Conservation (phyloP, 2,797 vertebrate species). For the Morelia viridis region DNA sequence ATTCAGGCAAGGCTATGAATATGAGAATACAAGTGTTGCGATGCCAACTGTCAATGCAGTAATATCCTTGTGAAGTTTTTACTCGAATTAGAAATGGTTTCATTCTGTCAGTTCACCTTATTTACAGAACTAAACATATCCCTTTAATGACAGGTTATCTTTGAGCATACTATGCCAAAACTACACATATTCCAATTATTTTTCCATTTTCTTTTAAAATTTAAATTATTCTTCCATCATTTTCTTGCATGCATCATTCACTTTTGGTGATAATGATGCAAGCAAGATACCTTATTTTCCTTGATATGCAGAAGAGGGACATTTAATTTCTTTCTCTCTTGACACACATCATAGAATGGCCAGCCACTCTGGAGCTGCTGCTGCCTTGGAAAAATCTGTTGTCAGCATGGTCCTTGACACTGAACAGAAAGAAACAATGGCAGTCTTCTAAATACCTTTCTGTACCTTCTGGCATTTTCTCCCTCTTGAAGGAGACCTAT, state of each 20-base stretch:
- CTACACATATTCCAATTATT: background rate
- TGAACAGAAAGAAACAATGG: background rate
- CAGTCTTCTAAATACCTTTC: background rate
- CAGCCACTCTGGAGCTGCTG: background rate
- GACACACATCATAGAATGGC: background rate
- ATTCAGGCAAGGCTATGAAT: background rate
- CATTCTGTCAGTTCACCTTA: background rate
- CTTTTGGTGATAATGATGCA: background rate
- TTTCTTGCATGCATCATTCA: background rate
- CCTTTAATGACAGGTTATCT: background rate
- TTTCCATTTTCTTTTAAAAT: background rate
- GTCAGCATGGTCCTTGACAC: background rate
- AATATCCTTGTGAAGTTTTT: background rate
- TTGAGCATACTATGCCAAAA: background rate
- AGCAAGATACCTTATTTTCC: background rate
- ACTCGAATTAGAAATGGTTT: background rate
- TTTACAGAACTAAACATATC: background rate
- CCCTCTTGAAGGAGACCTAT: background rate
- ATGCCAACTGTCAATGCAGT: background rate
- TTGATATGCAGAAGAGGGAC: background rate
- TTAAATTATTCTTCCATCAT: too few species aligned
- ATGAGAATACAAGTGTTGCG: background rate
- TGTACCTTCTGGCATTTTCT: background rate
- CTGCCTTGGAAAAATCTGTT: too few species aligned
- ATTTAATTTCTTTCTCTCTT: background rate